Percentiles rank a stretch among this genome's conserved stretches.
These are phyloP conservation scores for Zygogramma bicolorata DNA, from an alignment of 2,888 invertebrate species.

Conservation along the genomic window DNA sequence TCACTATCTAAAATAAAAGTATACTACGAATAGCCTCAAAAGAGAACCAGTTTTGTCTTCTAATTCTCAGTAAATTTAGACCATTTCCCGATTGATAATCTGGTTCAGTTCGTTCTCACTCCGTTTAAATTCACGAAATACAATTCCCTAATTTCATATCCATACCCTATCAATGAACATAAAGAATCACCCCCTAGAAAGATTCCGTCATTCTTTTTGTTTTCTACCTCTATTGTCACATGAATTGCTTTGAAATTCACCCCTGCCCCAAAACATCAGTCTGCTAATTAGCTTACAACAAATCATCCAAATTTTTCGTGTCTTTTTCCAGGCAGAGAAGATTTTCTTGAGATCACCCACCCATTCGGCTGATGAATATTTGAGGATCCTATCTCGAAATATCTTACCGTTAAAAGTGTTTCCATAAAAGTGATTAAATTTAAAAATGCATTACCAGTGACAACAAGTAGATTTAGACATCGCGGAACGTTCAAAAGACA, in stretches of 20 bases:
- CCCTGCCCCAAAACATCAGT: background rate
- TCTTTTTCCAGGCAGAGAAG: background rate
- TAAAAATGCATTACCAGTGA: conserved; percentile 38
- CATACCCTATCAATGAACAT: no score
- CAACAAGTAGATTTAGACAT: conserved; percentile 48
- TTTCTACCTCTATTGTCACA: background rate
- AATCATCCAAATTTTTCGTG: background rate
- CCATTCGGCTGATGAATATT: background rate
- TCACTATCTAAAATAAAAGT: no score
- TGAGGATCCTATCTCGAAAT: conserved; percentile 6
- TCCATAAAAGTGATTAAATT: conserved; percentile 44
- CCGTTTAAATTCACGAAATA: no score
- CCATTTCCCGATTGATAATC: no score
- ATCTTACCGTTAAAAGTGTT: conserved; percentile 38
- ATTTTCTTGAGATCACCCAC: background rate
- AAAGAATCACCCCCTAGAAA: no score
- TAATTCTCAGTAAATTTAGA: no score
- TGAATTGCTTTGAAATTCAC: background rate
- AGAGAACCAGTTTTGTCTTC: no score
- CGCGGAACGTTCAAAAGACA: conserved; percentile 50
- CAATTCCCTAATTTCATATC: no score
- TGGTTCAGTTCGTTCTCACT: no score
- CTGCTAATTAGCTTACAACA: background rate
- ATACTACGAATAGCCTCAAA: no score
- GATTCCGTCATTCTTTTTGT: background rate